These are phyloP conservation scores for Malurus leucopterus DNA, from an alignment of 2,797 vertebrate species.

Conservation along the genomic window DNA sequence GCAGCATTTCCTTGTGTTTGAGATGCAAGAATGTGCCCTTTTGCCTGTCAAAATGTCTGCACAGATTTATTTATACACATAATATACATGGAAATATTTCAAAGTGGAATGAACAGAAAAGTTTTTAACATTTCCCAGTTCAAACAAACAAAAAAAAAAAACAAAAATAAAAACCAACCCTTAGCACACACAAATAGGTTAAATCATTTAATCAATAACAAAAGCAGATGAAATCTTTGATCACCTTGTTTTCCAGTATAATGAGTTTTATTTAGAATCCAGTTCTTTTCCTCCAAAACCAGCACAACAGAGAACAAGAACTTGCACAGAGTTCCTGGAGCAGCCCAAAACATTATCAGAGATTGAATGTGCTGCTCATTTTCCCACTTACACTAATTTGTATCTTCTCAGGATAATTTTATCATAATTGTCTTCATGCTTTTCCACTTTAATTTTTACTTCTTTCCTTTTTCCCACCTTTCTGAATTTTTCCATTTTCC, in stretches of 20 bases:
- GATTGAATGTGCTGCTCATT: neutral
- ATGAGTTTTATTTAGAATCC: neutral
- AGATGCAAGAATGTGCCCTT: neutral
- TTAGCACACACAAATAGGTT: neutral
- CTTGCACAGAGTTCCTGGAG: neutral
- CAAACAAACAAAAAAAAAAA: neutral
- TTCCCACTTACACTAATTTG: neutral
- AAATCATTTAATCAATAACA: neutral
- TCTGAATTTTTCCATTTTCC: neutral
- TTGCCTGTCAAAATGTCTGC: neutral
- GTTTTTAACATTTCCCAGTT: neutral
- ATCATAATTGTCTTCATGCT: neutral
- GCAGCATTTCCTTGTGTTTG: neutral
- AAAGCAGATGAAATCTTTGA: neutral
- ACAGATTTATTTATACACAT: neutral
- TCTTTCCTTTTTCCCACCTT: neutral
- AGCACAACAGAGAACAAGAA: neutral
- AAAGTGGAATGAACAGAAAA: neutral
- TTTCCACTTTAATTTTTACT: neutral
- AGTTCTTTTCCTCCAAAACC: neutral
- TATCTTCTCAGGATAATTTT: neutral
- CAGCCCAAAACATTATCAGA: neutral
- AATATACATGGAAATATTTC: neutral
- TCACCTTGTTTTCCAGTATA: neutral
- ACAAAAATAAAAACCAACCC: accelerated